phyloP scores from a whole-genome alignment of 2,113 vertebrate genomes.

The Sinocyclocheilus maitianheensis region DNA sequence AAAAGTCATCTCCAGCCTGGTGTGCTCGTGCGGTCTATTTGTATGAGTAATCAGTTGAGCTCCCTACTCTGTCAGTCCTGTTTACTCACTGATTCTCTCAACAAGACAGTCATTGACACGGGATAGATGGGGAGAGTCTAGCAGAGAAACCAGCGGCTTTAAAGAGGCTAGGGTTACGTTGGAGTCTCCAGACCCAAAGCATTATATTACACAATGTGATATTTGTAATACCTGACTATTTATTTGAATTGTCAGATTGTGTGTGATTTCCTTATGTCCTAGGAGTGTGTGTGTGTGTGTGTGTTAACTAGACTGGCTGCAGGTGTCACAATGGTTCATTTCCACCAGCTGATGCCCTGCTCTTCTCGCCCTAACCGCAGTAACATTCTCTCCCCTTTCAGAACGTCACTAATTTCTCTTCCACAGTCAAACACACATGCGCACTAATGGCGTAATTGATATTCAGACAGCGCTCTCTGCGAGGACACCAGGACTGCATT shows the following conservation, averaged over 20 bases:
- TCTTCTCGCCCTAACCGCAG: slow-evolving; percentile 47
- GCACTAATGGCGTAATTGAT: slow-evolving; percentile 96
- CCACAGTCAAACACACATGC: slow-evolving; percentile 94
- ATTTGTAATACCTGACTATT: not conserved
- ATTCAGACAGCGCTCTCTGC: slow-evolving; percentile 79
- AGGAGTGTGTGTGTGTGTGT: slow-evolving; percentile 47
- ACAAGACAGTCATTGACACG: slow-evolving; percentile 97
- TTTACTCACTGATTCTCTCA: slow-evolving; percentile 98
- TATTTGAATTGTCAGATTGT: slow-evolving; percentile 2
- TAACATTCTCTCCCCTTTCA: slow-evolving; percentile 58
- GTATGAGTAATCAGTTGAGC: slow-evolving; percentile 96
- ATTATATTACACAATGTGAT: slow-evolving; percentile 77
- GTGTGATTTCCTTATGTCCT: slow-evolving; percentile 22
- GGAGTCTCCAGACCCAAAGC: slow-evolving; percentile 14
- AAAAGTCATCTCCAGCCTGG: slow-evolving; percentile 82
- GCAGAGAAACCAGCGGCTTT: slow-evolving; percentile 88
- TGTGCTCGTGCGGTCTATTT: slow-evolving; percentile 93
- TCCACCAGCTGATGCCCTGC: slow-evolving; percentile 63
- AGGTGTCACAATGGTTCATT: slow-evolving; percentile 50
- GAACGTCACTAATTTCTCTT: slow-evolving; percentile 89
- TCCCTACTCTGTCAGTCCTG: slow-evolving; percentile 90
- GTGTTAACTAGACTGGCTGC: slow-evolving; percentile 54
- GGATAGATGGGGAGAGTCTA: slow-evolving; percentile 98
- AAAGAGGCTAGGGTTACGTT: slow-evolving; percentile 80
- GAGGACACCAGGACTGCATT: slow-evolving; percentile 47